phyloP scores from a whole-genome alignment of 1,140 invertebrate species.

The Drosophila rhopaloa region DNA sequence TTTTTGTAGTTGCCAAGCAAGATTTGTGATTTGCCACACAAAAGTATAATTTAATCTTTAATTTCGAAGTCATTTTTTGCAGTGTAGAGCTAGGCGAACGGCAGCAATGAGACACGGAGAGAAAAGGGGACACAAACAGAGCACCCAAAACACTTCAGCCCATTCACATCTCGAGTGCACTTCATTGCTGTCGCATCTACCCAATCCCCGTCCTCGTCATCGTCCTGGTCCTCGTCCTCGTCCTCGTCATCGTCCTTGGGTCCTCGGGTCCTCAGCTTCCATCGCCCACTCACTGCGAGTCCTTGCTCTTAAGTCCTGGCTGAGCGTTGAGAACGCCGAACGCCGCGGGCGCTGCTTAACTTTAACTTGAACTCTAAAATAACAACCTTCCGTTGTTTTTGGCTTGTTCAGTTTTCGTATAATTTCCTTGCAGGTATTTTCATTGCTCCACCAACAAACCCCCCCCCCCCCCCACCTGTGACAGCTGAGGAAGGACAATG shows the following conservation, averaged over 20 bases:
- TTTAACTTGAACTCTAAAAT: slow-evolving; percentile 83
- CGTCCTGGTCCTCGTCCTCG: slow-evolving; percentile 6
- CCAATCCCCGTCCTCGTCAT: slow-evolving; percentile 24
- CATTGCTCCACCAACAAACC: slow-evolving; percentile 47
- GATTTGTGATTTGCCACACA: too few relatives aligned
- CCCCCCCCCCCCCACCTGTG: background rate
- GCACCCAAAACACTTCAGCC: slow-evolving; percentile 36
- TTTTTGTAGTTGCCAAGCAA: too few relatives aligned
- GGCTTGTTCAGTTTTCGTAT: slow-evolving; percentile 80
- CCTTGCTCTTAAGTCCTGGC: slow-evolving; percentile 34
- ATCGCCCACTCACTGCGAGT: background rate
- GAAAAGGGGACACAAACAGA: slow-evolving; percentile 37
- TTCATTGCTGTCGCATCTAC: slow-evolving; percentile 71
- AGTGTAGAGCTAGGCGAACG: background rate
- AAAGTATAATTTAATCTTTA: background rate
- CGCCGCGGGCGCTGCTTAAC: slow-evolving; percentile 74
- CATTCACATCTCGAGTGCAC: slow-evolving; percentile 72
- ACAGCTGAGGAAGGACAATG: slow-evolving; percentile 43
- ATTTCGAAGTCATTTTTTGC: rapidly evolving
- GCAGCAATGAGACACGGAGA: slow-evolving; percentile 29
- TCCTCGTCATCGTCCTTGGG: background rate
- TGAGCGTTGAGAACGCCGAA: slow-evolving; percentile 41
- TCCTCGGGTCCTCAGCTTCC: background rate
- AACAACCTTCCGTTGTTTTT: slow-evolving; percentile 74
- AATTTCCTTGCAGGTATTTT: slow-evolving; percentile 80